Evolutionary conservation across 2,888 invertebrate genomes (phyloP).

Genomic region (Pristionchus exspectatus): DNA sequence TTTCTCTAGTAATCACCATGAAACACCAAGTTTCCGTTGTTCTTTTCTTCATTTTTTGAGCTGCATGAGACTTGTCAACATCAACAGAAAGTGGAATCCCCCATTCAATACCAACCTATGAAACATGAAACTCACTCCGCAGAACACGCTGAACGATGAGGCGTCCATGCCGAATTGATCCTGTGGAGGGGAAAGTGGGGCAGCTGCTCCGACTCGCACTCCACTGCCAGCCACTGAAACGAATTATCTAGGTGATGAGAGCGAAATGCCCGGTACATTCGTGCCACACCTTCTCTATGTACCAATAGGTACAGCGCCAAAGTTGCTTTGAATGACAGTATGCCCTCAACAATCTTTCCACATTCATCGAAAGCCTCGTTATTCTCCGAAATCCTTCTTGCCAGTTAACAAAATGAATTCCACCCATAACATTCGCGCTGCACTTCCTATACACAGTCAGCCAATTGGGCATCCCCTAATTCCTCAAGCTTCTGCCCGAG

Average conservation of each 20-base stretch:
- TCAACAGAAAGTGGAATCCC: too few relatives aligned
- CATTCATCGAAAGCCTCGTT: too few relatives aligned
- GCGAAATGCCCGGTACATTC: background rate
- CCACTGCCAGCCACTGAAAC: background rate
- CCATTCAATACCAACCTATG: too few relatives aligned
- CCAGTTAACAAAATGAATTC: too few relatives aligned
- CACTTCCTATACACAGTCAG: background rate
- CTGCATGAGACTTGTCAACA: too few relatives aligned
- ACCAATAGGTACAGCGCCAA: background rate
- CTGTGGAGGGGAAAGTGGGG: conserved; percentile 35
- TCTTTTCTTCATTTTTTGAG: too few relatives aligned
- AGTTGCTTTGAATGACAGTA: background rate
- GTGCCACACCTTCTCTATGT: background rate
- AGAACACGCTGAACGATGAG: background rate
- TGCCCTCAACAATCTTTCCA: background rate
- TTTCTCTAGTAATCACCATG: too few relatives aligned
- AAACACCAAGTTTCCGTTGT: background rate
- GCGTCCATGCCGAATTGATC: conserved; percentile 43
- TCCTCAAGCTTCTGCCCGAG: too few relatives aligned
- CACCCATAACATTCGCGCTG: background rate
- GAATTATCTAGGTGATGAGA: background rate
- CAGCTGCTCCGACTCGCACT: conserved; percentile 11
- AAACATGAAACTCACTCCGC: conserved; percentile 37
- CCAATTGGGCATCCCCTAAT: background rate
- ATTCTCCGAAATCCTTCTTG: too few relatives aligned